A percentile compares a stretch with the other conserved stretches of the same genome.
phyloP scores from a whole-genome alignment of 2,113 vertebrate genomes.

The Mystacornis crossleyi region DNA sequence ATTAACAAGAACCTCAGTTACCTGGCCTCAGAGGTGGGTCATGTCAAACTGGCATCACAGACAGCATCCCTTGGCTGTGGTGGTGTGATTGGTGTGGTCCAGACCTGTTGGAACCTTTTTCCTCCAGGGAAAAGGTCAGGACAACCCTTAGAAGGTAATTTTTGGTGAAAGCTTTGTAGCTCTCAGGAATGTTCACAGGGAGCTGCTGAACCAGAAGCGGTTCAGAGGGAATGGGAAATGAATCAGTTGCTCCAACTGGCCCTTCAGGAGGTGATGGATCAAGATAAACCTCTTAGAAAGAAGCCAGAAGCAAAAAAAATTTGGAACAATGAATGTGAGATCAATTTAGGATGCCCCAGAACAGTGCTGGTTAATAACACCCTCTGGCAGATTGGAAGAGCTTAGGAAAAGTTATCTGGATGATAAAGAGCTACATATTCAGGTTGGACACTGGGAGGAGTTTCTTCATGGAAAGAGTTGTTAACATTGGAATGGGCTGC shows the following conservation, averaged over 20 bases:
- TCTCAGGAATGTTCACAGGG: neutral
- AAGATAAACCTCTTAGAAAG: neutral
- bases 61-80: neutral
- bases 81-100: neutral
- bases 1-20: neutral
- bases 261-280: neutral
- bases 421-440: neutral
- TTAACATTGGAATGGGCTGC: neutral
- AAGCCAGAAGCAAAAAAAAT: neutral
- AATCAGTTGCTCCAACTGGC: neutral
- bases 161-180: neutral
- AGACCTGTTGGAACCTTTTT: neutral
- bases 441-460: neutral
- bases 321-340: neutral
- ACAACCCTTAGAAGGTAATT: neutral
- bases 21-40: neutral
- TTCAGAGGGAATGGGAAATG: neutral
- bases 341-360: neutral
- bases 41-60: neutral
- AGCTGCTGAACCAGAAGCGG: neutral
- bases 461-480: neutral
- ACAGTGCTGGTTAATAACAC: neutral
- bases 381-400: neutral
- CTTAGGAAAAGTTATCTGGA: neutral
- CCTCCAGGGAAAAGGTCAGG: neutral